Evolutionary conservation across 2,113 vertebrate species (phyloP).

Genomic region (Limanda limanda): DNA sequence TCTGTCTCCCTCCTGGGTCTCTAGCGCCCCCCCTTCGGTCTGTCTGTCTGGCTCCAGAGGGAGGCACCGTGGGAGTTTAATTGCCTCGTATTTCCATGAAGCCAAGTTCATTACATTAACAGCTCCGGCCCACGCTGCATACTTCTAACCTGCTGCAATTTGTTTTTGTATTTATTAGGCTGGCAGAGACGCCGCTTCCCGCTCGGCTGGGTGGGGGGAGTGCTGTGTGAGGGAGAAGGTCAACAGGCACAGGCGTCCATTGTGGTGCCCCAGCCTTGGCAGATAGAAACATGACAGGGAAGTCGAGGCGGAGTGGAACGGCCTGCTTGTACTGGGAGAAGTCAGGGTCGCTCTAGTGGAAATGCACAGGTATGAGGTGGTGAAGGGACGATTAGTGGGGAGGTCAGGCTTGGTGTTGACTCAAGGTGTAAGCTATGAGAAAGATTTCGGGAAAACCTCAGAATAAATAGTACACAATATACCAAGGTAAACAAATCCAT

Average conservation of each 20-base stretch:
- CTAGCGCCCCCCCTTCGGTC: conserved; percentile 26
- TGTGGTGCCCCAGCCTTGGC: conserved; percentile 63
- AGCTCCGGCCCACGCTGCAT: conserved; percentile 81
- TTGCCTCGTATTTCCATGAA: conserved; percentile 81
- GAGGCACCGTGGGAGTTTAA: conserved; percentile 84
- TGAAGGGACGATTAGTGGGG: conserved; percentile 19
- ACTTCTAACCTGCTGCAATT: conserved; percentile 83
- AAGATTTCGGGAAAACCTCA: conserved; percentile 13
- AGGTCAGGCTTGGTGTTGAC: conserved; percentile 26
- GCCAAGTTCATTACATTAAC: conserved; percentile 81
- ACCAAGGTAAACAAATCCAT: too few species aligned
- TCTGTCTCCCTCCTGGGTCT: conserved; percentile 30
- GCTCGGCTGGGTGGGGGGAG: conserved; percentile 30
- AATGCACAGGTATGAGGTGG: conserved; percentile 33
- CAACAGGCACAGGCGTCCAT: conserved; percentile 69
- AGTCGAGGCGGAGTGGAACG: conserved; percentile 27
- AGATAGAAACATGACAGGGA: conserved; percentile 59
- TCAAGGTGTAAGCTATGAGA: conserved; percentile 29
- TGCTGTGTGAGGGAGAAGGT: conserved; percentile 71
- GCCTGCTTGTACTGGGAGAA: conserved; percentile 26
- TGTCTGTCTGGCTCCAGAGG: conserved; percentile 69
- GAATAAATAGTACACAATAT: conserved; percentile 5
- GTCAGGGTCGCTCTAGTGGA: conserved; percentile 48
- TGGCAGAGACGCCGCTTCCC: conserved; percentile 61
- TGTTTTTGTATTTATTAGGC: conserved; percentile 81